Evolutionary conservation across 2,888 invertebrate species (phyloP).

Genomic region (Capitulum mitella): DNA sequence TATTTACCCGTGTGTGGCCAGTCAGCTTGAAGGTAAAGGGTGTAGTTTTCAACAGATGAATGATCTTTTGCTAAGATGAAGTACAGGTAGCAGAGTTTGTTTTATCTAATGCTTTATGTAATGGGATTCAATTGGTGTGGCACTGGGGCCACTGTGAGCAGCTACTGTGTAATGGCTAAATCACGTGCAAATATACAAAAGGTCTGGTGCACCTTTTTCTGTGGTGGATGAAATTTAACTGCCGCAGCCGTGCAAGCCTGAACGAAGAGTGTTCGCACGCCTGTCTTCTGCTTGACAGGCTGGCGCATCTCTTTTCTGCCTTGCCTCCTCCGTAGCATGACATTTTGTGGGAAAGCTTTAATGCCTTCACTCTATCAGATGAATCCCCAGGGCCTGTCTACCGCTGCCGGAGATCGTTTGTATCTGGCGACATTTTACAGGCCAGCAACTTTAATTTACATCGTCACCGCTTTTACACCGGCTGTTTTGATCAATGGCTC

Average conservation of each 20-base stretch:
- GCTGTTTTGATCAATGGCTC: constrained; percentile 24
- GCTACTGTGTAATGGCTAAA: too few relatives aligned
- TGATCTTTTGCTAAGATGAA: not conserved
- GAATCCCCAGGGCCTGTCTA: not conserved
- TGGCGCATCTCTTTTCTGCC: too few relatives aligned
- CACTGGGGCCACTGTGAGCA: too few relatives aligned
- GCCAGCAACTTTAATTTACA: constrained; percentile 24
- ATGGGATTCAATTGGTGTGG: too few relatives aligned
- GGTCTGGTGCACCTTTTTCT: too few relatives aligned
- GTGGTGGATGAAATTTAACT: too few relatives aligned
- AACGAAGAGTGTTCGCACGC: too few relatives aligned
- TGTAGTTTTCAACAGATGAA: not conserved
- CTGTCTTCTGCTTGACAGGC: too few relatives aligned
- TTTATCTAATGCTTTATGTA: too few relatives aligned
- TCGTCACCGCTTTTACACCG: constrained; percentile 13
- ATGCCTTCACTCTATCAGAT: not conserved
- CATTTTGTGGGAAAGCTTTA: not conserved
- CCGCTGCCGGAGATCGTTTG: not conserved
- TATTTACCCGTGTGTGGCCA: not conserved
- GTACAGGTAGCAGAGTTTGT: not conserved
- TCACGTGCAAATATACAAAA: too few relatives aligned
- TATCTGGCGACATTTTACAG: constrained; percentile 25
- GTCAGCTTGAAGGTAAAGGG: too few relatives aligned
- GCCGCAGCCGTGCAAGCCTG: too few relatives aligned
- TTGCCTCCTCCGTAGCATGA: not conserved